phyloP scores from a whole-genome alignment of 2,113 vertebrate genomes.

The Ailuropoda melanoleuca region DNA sequence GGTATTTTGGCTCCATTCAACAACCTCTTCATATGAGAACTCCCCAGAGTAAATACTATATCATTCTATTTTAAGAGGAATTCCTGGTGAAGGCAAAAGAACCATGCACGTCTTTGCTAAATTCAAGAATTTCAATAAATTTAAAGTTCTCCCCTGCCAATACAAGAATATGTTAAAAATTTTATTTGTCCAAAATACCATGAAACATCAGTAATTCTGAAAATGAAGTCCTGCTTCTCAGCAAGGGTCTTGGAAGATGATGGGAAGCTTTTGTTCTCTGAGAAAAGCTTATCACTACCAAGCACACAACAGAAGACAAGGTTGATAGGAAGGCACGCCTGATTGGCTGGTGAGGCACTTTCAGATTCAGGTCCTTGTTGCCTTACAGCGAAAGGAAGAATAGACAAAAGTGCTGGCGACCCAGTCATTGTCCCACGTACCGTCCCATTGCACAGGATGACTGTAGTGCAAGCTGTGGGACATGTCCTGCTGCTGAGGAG shows the following conservation, averaged over 20 bases:
- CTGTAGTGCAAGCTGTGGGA: rapidly evolving
- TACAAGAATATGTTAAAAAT: not conserved
- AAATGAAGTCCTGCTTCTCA: not conserved
- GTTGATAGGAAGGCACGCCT: not conserved
- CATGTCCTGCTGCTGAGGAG: not conserved
- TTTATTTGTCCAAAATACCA: not conserved
- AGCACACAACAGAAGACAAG: not conserved
- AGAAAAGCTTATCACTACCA: not conserved
- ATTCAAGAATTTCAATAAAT: not conserved
- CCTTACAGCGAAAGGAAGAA: not conserved
- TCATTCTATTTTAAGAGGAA: not conserved
- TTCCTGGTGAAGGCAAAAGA: not conserved
- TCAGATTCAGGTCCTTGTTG: not conserved
- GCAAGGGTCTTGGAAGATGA: not conserved
- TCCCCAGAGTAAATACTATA: not conserved
- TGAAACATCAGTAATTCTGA: not conserved
- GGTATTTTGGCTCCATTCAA: not conserved
- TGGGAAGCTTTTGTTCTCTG: not conserved
- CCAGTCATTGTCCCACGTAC: rapidly evolving
- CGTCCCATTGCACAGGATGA: too few species aligned
- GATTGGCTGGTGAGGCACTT: not conserved
- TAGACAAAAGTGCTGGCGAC: rapidly evolving
- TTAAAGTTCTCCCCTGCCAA: not conserved
- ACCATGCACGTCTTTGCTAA: not conserved
- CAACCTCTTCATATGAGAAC: not conserved